Conservation (phyloP, 2,113 vertebrate genomes). For the Chitala chitala region DNA sequence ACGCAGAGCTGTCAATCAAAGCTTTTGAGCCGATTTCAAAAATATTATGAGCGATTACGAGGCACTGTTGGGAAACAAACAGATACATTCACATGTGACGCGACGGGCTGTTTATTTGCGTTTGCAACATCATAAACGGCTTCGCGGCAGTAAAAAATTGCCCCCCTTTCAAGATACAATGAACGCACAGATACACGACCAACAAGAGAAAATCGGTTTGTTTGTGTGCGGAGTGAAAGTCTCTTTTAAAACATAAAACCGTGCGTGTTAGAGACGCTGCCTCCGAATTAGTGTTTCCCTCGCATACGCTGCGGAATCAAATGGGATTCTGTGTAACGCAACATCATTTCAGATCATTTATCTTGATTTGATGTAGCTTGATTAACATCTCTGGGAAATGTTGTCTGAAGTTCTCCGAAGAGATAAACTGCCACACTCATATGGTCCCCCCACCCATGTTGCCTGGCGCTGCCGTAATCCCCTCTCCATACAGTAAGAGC, state of each 20-base stretch:
- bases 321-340: constrained; percentile 33
- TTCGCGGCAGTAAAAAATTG: constrained; percentile 42
- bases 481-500: constrained; percentile 26
- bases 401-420: constrained; percentile 59
- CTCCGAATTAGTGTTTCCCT: constrained; percentile 36
- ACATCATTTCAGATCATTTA: constrained; percentile 54
- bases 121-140: constrained; percentile 60
- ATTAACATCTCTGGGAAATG: constrained; percentile 59
- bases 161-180: constrained; percentile 60
- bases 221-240: constrained; percentile 52
- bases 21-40: constrained; percentile 58
- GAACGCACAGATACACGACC: constrained; percentile 64
- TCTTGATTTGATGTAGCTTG: constrained; percentile 64
- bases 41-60: constrained; percentile 39
- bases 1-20: constrained; percentile 64
- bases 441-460: constrained; percentile 29
- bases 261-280: constrained; percentile 55
- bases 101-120: constrained; percentile 67
- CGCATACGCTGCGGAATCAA: constrained; percentile 25
- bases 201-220: constrained; percentile 51
- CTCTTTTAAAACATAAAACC: constrained; percentile 56
- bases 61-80: constrained; percentile 55
- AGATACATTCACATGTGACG: constrained; percentile 61
- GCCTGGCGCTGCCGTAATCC: constrained; percentile 14
- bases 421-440: constrained; percentile 52